Evolutionary conservation across 2,888 invertebrate species (phyloP).

Genomic region (Micoletzkya japonica): DNA sequence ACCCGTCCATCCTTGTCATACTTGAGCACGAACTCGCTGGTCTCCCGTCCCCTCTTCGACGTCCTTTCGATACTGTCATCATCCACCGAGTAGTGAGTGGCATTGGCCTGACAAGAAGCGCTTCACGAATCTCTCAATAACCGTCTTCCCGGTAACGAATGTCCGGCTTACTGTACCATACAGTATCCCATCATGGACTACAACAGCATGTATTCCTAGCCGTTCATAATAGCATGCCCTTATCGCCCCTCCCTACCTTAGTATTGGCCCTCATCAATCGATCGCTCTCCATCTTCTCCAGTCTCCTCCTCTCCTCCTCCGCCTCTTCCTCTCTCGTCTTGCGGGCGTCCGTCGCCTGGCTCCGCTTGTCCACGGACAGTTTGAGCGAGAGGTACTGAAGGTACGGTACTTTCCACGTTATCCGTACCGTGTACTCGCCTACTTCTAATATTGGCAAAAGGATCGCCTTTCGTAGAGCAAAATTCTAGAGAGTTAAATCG

Average conservation of each 20-base stretch:
- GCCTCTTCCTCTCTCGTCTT: conserved; percentile 82
- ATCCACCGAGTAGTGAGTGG: conserved; percentile 39
- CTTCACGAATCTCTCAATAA: not conserved
- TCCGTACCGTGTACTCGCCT: too few species aligned
- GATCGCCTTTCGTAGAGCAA: too few species aligned
- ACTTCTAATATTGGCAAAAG: too few species aligned
- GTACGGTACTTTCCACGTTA: too few species aligned
- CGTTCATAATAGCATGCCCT: not conserved
- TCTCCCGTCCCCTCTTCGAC: conserved; percentile 19
- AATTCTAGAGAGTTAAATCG: too few species aligned
- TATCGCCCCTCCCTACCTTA: conserved; percentile 21
- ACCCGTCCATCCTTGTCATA: conserved; percentile 41
- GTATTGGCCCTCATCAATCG: conserved; percentile 76
- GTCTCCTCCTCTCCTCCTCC: conserved; percentile 77
- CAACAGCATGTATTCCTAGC: not conserved
- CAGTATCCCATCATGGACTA: too few species aligned
- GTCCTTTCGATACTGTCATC: conserved; percentile 38
- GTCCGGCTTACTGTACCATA: too few species aligned
- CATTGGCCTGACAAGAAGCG: not conserved
- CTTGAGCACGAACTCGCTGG: conserved; percentile 36
- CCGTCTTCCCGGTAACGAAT: too few species aligned
- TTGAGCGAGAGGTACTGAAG: conserved; percentile 42
- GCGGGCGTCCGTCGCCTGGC: conserved; percentile 77
- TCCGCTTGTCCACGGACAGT: conserved; percentile 40
- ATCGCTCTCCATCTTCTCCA: conserved; percentile 76